These are phyloP conservation scores for Erethizon dorsatum DNA, from an alignment of 2,797 vertebrate species.

Conservation along the genomic window DNA sequence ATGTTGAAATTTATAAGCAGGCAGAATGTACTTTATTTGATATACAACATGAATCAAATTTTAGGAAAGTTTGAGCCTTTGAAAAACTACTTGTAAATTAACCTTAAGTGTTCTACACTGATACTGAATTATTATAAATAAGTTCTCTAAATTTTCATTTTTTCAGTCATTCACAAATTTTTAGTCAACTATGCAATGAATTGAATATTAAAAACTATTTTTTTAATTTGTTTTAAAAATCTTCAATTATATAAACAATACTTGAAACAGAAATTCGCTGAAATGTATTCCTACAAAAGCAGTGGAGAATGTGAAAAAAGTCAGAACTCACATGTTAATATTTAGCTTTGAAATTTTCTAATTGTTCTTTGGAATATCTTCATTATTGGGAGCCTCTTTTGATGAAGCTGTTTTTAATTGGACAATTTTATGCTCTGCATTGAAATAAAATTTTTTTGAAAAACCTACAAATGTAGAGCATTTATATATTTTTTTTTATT, in stretches of 20 bases:
- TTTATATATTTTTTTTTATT: too few species aligned
- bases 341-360: neutral
- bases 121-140: neutral
- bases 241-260: neutral
- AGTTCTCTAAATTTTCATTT: neutral
- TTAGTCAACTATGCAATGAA: neutral
- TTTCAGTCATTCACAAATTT: neutral
- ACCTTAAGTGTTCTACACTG: neutral
- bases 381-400: neutral
- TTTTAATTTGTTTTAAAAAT: neutral
- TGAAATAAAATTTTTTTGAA: neutral
- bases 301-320: neutral
- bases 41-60: neutral
- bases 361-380: neutral
- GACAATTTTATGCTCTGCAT: neutral
- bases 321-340: neutral
- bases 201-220: neutral
- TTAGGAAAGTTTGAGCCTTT: neutral
- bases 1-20: neutral
- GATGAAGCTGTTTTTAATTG: neutral
- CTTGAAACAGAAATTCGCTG: neutral
- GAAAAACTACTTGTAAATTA: neutral
- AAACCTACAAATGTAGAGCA: neutral
- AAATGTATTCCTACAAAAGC: neutral
- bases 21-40: neutral